Evolutionary conservation across 2,797 vertebrate genomes (phyloP), one percentile per base, ranked within the genome.

Genomic region (Balearica regulorum): DNA sequence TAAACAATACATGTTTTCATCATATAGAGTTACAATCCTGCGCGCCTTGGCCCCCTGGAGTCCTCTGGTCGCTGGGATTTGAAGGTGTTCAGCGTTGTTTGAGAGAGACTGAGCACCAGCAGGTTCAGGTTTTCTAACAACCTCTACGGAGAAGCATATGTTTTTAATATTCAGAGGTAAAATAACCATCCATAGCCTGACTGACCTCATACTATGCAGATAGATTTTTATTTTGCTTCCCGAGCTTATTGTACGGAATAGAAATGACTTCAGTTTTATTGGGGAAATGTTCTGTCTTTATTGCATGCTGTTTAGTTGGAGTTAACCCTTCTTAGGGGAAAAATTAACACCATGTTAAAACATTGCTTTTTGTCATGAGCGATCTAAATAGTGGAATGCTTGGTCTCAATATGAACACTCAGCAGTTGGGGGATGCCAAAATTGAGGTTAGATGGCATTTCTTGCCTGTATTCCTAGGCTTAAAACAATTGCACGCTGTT

Each of bases 221-320:
- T 41, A 86, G 72, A 25, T 76, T 96, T 95, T 87, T 83, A 80
- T 89, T 95, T 83, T 86, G 73, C 72, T 93, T 81, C 79, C 66
- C 0, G 3, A 68, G 76, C 49, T 93, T 92, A 37, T 51, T 81
- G 64, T 53, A 7, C 10, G 11, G 70, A 60, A 26, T 33, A 60
- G 70, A 70, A 96, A 72, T 5, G 5, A 16, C 54, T 89, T n/a
- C 54, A 29, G 62, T 35, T 88, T 87, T 82, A 11, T 1, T 66
- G 60, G 55, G 68, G 37, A 70, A 75, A 49, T 22, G 65, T n/a
- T 87, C 54, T 53, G 70, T 19, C 76, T 91, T 83, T 71, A 72
- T 33, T 89, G 41, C 16, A 1, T 33, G 6, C 53, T 49, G 43
- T 43, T 70, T 20, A 25, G 68, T 37, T 66, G 73, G 72, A n/a